Conservation (phyloP, 1,140 invertebrate genomes). For the Drosophila simulans region DNA sequence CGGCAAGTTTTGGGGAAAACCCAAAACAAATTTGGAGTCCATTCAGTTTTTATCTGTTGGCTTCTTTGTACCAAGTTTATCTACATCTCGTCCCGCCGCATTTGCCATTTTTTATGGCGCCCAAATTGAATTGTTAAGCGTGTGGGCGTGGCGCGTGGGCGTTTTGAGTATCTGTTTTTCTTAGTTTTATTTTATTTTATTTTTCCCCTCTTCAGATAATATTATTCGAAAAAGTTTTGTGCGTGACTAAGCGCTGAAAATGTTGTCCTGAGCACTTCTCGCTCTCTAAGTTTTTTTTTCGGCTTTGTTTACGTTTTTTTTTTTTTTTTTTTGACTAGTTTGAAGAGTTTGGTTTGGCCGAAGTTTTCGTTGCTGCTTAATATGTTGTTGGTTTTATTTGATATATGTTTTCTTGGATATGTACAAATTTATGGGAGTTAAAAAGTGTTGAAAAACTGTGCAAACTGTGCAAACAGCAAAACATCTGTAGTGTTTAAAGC, state of each 20-base stretch:
- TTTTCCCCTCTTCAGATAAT: slow-evolving; percentile 31
- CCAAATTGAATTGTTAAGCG: slow-evolving; percentile 63
- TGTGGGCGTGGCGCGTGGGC: slow-evolving; percentile 31
- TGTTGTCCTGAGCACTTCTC: slow-evolving; percentile 34
- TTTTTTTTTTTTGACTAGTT: slow-evolving; percentile 20
- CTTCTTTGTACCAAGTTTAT: slow-evolving; percentile 34
- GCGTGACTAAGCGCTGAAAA: slow-evolving; percentile 58
- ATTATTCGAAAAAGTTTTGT: slow-evolving; percentile 57
- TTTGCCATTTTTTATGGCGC: slow-evolving; percentile 39
- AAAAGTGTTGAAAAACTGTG: background rate
- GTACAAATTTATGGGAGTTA: slow-evolving; percentile 11
- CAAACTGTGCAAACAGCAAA: slow-evolving; percentile 5
- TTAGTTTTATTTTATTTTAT: slow-evolving; percentile 20
- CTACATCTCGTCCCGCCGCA: slow-evolving; percentile 14
- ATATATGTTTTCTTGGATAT: background rate
- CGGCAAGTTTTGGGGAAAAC: slow-evolving; percentile 2
- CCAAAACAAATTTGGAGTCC: slow-evolving; percentile 40
- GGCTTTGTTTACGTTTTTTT: slow-evolving; percentile 1
- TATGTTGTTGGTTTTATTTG: slow-evolving; percentile 11
- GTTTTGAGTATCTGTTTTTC: slow-evolving; percentile 43
- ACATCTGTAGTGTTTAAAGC: background rate
- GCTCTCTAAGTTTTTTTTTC: slow-evolving; percentile 12
- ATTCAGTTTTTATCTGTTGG: slow-evolving; percentile 49
- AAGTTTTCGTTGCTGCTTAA: slow-evolving; percentile 20
- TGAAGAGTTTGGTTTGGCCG: slow-evolving; percentile 18